Evolutionary conservation across 2,888 invertebrate species (phyloP), one percentile per base, ranked within the genome.

Genomic region (Poecilus cupreus): DNA sequence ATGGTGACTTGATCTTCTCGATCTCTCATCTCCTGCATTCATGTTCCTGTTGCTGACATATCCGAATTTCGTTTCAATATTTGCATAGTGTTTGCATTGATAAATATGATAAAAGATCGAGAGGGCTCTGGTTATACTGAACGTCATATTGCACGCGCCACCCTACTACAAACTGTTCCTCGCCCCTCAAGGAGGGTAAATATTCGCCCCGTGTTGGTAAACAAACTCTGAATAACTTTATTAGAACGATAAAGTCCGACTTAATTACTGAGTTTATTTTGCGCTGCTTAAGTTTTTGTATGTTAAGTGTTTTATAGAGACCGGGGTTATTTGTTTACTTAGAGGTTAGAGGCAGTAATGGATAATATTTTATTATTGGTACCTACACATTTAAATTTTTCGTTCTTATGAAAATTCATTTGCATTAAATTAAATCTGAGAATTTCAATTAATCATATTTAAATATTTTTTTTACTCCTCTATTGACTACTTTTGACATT

Each of bases 61-160:
- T 54, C 24, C 39, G 37, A 79, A 79, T 70, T 79, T 51, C 46
- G 68, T 72, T 80, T 43, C 49, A 80, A 80, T 80, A 80, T 80
- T 80, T 80, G 72, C 80, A 80, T 80, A 80, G 46, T 51, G 68
- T 79, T 49, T 79, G 72, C 80, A 72, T 72, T 72, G 80, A 80
- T 80, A 80, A 80, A 80, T 80, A 80, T 80, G 70, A 80, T 72
- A 72, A 72, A 70, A 79, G n/a, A n/a, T n/a, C n/a, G n/a, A n/a
- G 70, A 80, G 72, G 72, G 37, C 18, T 51, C 13, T 11, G 10
- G 24, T 24, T 64, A n/a, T 18, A 10, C 32, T 26, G n/a, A 22
- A 32, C 80, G 80, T 80, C 80, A 80, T 80, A 39, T 72, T 80
- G 80, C 72, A 80, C 51, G 39, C 72, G 80, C 20, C 22, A 8